Evolutionary conservation across 1,140 invertebrate genomes (phyloP), one percentile per base, ranked within the genome.

Genomic region (Hydropsyche tenuis): DNA sequence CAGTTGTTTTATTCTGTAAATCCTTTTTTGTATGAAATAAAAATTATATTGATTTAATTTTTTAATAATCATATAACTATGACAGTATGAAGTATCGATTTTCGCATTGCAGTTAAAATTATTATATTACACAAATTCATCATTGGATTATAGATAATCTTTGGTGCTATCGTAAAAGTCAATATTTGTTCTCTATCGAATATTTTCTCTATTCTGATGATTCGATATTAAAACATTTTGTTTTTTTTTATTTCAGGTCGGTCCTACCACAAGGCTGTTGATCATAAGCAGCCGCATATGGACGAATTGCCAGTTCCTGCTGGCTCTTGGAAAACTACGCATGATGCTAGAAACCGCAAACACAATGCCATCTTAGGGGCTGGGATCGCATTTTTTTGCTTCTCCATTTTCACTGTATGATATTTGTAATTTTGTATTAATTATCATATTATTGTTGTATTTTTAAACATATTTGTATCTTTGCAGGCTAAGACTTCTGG

Each of bases 291-390:
- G 2, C 80, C 88, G 16, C 88, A 85, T 12, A 89, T 93, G 87
- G 90, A 93, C 79, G 92, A 94, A 77, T 79, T 93, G 79, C 90
- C 91, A 3, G 85, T 89, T 14, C 92, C 93, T 4, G 82, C 86
- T 62, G 92, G 93, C 23, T 89, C 89, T 11, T 95, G 92, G 92
- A 84, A 91, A 78, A 87, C 90, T 18, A 79, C 87, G 30, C 80
- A 92, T 79, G 86, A 89, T 69, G 86, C 87, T 25, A 86, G 85
- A 30, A 89, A 94, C 76, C 82, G 84, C 66, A 89, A 87, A 79
- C 91, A 92, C 83, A 94, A 93, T 79, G 79, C 86, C 7, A 84
- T 88, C 20, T 83, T 94, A n/a, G 73, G 85, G 25, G 78, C 85
- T 60, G 91, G 92, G n/a, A 73, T 92, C 74, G 80, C 82, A 30